Conservation (phyloP, 1,140 invertebrate genomes). For the Bactericera cockerelli region DNA sequence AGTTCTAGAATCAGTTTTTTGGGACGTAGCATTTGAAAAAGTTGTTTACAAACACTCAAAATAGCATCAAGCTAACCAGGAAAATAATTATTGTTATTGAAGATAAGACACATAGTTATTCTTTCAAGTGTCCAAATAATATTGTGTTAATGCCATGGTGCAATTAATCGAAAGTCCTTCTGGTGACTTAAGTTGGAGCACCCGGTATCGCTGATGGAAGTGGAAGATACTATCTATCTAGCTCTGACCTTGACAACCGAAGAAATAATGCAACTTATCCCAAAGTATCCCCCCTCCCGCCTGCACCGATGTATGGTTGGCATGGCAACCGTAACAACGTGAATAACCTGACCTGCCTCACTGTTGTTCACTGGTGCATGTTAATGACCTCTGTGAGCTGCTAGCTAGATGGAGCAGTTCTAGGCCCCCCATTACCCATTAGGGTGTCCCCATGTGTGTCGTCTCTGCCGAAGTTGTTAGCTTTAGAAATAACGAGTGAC, state of each 20-base stretch:
- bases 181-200: too few species aligned
- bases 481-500: too few species aligned
- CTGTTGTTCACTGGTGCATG: background rate
- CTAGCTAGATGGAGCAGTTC: background rate
- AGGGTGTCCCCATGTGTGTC: background rate
- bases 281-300: background rate
- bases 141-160: too few species aligned
- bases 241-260: background rate
- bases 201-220: background rate
- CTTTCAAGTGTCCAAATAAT: too few species aligned
- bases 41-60: too few species aligned
- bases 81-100: too few species aligned
- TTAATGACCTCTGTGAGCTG: background rate
- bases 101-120: too few species aligned
- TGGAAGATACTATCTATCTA: background rate
- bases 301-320: background rate
- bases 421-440: constrained; percentile 4
- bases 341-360: constrained; percentile 7
- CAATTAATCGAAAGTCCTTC: too few species aligned
- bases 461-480: too few species aligned
- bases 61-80: too few species aligned
- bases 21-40: too few species aligned
- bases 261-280: constrained; percentile 9
- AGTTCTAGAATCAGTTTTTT: too few species aligned
- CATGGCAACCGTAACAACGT: constrained; percentile 7